Evolutionary conservation across 2,113 vertebrate genomes (phyloP).

Genomic region (Silurus asotus): DNA sequence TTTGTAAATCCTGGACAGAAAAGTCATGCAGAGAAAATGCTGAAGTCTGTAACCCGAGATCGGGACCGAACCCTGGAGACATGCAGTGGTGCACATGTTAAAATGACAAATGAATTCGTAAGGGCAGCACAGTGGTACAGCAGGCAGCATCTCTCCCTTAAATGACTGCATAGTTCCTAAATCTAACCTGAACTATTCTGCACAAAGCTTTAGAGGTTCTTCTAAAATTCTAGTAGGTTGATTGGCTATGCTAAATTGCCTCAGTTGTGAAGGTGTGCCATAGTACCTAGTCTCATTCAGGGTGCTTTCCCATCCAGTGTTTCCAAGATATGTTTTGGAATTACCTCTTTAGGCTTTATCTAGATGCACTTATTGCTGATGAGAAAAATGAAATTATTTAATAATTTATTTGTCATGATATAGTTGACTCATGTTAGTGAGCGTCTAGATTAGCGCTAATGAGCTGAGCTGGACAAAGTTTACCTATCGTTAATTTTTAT

Average conservation of each 20-base stretch:
- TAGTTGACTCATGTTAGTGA: too few relatives aligned
- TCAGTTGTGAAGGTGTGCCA: neutral
- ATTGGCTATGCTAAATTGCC: neutral
- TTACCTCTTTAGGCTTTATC: neutral
- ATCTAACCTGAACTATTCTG: neutral
- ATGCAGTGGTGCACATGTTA: conserved; percentile 4
- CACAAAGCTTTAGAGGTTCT: neutral
- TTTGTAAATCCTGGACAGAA: neutral
- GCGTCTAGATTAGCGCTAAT: too few relatives aligned
- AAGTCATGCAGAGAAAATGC: neutral
- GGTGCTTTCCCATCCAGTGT: neutral
- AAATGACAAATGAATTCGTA: conserved; percentile 10
- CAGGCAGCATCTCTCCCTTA: neutral
- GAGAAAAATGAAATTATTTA: too few relatives aligned
- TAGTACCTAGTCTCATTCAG: neutral
- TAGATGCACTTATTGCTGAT: too few relatives aligned
- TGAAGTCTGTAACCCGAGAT: neutral
- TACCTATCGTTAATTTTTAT: too few relatives aligned
- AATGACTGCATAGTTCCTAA: neutral
- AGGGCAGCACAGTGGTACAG: neutral
- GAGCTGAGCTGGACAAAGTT: too few relatives aligned
- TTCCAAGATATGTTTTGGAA: neutral
- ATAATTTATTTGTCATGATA: too few relatives aligned
- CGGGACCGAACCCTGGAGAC: neutral
- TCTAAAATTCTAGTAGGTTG: neutral